A percentile compares a stretch with the other conserved stretches of the same genome.
Evolutionary conservation across 2,113 vertebrate species (phyloP).

Genomic region (Tragelaphus imberbis): DNA sequence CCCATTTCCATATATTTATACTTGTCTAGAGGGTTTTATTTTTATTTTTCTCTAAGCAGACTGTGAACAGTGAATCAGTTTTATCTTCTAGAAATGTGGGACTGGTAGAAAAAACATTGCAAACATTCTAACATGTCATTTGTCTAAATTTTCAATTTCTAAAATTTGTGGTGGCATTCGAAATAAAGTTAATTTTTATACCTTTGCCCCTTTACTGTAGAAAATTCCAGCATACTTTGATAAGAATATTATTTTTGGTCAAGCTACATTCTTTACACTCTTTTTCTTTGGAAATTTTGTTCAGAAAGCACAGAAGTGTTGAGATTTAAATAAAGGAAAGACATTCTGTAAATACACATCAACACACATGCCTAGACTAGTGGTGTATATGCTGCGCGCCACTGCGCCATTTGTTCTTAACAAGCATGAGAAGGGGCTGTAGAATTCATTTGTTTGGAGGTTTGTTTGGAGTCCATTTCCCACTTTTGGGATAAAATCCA

Average conservation of each 20-base stretch:
- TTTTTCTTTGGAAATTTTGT: slow-evolving; percentile 35
- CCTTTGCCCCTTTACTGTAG: neutral
- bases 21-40: slow-evolving; percentile 5
- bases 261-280: slow-evolving; percentile 46
- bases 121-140: slow-evolving; percentile 6
- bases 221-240: slow-evolving; percentile 1
- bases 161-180: neutral
- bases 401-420: slow-evolving; percentile 20
- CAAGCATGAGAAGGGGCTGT: neutral
- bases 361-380: slow-evolving; percentile 14
- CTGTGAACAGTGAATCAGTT: slow-evolving; percentile 20
- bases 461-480: neutral
- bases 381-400: neutral
- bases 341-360: slow-evolving; percentile 44
- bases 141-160: neutral
- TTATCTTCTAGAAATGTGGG: slow-evolving; percentile 35
- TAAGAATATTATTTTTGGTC: slow-evolving; percentile 42
- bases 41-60: slow-evolving; percentile 17
- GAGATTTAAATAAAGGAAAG: slow-evolving; percentile 54
- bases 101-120: neutral
- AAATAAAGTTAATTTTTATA: slow-evolving; percentile 31
- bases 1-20: neutral
- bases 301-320: slow-evolving; percentile 45
- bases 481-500: neutral
- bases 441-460: neutral